Evolutionary conservation across 2,113 vertebrate genomes (phyloP).

Genomic region (Arothron firmamentum): DNA sequence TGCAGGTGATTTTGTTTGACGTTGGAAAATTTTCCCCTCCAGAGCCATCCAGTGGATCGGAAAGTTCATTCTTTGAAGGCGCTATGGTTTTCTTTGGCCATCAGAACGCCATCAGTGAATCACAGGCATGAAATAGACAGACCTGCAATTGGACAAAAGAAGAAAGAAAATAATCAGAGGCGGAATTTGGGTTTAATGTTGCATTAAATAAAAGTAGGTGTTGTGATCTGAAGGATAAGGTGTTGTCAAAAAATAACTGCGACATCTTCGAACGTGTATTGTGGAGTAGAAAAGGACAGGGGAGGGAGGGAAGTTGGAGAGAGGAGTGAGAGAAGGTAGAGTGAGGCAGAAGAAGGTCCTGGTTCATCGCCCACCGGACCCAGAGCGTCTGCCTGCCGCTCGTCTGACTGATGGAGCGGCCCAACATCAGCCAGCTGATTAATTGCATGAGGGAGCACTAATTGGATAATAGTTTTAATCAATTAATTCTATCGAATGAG

Average conservation of each 20-base stretch:
- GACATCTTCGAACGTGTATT: conserved; percentile 26
- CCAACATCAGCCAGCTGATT: conserved; percentile 70
- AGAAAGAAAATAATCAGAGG: conserved; percentile 1
- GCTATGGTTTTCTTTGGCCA: conserved; percentile 24
- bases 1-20: conserved; percentile 43
- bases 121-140: conserved; percentile 22
- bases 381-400: conserved; percentile 62
- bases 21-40: conserved; percentile 32
- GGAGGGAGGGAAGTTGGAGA: conserved; percentile 1
- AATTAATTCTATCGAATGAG: conserved; percentile 76
- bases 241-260: too few species aligned
- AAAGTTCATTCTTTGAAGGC: conserved; percentile 48
- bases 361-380: conserved; percentile 60
- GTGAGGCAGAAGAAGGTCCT: conserved; percentile 31
- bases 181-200: not conserved
- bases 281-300: conserved; percentile 22
- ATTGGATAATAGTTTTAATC: conserved; percentile 79
- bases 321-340: conserved; percentile 9
- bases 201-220: conserved; percentile 51
- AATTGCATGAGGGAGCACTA: conserved; percentile 78
- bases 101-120: conserved; percentile 28
- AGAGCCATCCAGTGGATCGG: conserved; percentile 44
- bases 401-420: conserved; percentile 53
- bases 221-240: conserved; percentile 8
- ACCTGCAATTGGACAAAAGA: conserved; percentile 52